Base-by-base conservation (phyloP, 2,113 vertebrate species). In the Scomber japonicus region DNA sequence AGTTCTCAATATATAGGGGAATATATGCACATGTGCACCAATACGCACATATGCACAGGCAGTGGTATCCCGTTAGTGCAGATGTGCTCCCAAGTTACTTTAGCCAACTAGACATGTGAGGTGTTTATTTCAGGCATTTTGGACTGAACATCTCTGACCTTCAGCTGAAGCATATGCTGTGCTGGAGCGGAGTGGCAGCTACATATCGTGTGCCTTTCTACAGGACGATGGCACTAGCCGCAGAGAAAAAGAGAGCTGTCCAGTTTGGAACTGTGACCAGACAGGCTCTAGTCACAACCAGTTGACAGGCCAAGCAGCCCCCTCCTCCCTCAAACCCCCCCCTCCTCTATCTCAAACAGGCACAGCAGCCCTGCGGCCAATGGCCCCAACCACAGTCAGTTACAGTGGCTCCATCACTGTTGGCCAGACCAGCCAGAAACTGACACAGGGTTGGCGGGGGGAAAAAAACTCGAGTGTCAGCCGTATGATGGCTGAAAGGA, bases 141-240 rank as follows among this genome's bases (percentile, higher is more conserved):
- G 90, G 92, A 91, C 78, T 70, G 88, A 88, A 83, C 88, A 79
- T 84, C 85, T 85, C 86, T 91, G 95, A 94, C 92, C 94, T 94
- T 94, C 94, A 90, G 92, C 88, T 13, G 84, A 71, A 94, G 87
- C 94, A 95, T 95, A 95, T 95, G 94, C 91, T 91, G 63, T 8
- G 19, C 69, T 59, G 79, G 85, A 90, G 84, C 79, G 53, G 73
- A 78, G 84, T 83, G 90, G 89, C 87, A 86, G 87, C 84, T 31
- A 48, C 69, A 75, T n/a, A 71, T 56, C 60, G 85, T 51, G 80
- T 76, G 90, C 83, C 91, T 91, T 90, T 91, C 91, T 78, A 54
- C 88, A 66, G 87, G 78, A 84, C 45, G 81, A 56, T 85, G 88
- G 77, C 89, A 88, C 72, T 89, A 56, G 87, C 91, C 88, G 81